phyloP scores from a whole-genome alignment of 2,113 vertebrate genomes.

The Naja naja region DNA sequence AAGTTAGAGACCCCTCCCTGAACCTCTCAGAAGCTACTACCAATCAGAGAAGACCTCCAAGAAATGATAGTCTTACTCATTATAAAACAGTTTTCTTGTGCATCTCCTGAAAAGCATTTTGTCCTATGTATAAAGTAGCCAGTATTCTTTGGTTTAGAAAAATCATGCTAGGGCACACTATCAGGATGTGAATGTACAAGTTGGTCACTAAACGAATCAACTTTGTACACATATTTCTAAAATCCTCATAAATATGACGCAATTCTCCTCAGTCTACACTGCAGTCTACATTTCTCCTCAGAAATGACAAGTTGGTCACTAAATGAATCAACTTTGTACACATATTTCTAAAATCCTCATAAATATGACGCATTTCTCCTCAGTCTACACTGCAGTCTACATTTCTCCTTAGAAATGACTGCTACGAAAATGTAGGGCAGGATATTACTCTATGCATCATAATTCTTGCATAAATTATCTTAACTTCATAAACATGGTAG shows the following conservation, averaged over 20 bases:
- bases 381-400: neutral
- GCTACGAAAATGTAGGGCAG: neutral
- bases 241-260: neutral
- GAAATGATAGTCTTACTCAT: neutral
- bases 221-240: neutral
- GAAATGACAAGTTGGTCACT: neutral
- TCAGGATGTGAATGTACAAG: neutral
- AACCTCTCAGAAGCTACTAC: neutral
- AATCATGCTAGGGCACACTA: neutral
- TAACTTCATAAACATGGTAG: neutral
- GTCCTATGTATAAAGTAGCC: neutral
- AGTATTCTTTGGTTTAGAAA: neutral
- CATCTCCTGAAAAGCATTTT: neutral
- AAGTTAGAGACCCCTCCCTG: neutral
- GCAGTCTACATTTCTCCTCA: neutral
- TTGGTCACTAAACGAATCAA: neutral
- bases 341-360: neutral
- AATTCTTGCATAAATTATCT: constrained; percentile 7
- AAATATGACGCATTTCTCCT: neutral
- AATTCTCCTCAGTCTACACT: no score
- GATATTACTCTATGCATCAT: neutral
- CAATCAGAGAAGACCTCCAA: neutral
- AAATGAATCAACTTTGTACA: neutral
- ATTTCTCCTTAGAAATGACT: constrained; percentile 5
- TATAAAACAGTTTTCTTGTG: neutral